Conservation (phyloP, 2,113 vertebrate species). For the Machaerirhynchus nigripectus region DNA sequence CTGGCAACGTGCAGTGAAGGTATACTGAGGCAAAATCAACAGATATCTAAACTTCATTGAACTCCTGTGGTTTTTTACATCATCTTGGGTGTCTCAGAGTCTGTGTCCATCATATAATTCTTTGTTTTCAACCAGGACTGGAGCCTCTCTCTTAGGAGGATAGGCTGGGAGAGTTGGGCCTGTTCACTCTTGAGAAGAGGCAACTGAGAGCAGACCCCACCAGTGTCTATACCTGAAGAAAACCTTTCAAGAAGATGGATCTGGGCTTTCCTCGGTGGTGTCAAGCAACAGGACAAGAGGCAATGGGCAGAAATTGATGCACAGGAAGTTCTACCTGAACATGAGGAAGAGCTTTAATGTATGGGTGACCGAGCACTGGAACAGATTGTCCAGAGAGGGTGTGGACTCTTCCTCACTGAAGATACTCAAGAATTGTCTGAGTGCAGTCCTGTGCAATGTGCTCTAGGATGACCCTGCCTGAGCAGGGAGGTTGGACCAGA, state of each 20-base stretch:
- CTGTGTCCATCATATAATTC: background rate
- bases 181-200: background rate
- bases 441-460: background rate
- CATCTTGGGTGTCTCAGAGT: background rate
- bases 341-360: background rate
- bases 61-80: background rate
- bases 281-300: background rate
- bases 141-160: background rate
- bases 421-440: background rate
- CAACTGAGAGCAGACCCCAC: no score
- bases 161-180: background rate
- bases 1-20: background rate
- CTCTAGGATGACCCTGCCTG: background rate
- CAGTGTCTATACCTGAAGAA: background rate
- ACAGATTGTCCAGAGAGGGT: background rate
- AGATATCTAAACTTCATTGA: background rate
- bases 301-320: background rate
- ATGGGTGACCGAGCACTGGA: no score
- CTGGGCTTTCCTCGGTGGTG: fast-evolving
- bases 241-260: background rate
- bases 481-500: background rate
- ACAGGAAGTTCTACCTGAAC: no score
- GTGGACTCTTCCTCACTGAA: background rate
- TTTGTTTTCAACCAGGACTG: background rate
- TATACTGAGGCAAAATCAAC: background rate